Conservation (phyloP, 1,140 invertebrate species). For the Bombus pyrosoma region DNA sequence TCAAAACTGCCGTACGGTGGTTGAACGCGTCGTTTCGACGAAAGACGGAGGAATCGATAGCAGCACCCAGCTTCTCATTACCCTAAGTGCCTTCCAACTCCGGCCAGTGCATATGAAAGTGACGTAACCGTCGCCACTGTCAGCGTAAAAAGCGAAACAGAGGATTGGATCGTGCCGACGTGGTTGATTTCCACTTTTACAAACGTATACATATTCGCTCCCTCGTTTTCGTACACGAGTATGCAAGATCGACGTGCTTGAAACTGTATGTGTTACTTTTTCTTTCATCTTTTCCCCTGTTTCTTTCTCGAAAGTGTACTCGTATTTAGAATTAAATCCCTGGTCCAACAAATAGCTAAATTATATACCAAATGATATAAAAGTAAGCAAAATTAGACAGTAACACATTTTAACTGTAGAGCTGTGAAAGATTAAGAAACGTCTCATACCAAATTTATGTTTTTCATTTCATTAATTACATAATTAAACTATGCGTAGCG, state of each 20-base stretch:
- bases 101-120: constrained; percentile 63
- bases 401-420: too few relatives aligned
- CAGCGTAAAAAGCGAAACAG: constrained; percentile 11
- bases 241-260: not conserved
- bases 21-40: constrained; percentile 16
- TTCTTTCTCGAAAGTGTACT: not conserved
- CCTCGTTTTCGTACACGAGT: not conserved
- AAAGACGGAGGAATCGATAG: constrained; percentile 64
- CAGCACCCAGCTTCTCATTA: constrained; percentile 69
- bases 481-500: too few relatives aligned
- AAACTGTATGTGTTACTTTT: too few relatives aligned
- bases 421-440: too few relatives aligned
- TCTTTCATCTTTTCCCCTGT: not conserved
- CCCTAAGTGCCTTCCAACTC: constrained; percentile 69
- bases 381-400: too few relatives aligned
- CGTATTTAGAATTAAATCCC: not conserved
- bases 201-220: not conserved
- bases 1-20: not conserved
- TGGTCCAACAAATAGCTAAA: not conserved
- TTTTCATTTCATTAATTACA: too few relatives aligned
- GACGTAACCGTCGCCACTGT: constrained; percentile 42
- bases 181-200: constrained; percentile 2
- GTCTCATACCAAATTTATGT: too few relatives aligned
- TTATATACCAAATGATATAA: not conserved
- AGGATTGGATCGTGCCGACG: not conserved